Percentiles rank a stretch among this genome's conserved stretches.
Evolutionary conservation across 1,140 invertebrate genomes (phyloP).

Genomic region (Paralvinella palmiformis): DNA sequence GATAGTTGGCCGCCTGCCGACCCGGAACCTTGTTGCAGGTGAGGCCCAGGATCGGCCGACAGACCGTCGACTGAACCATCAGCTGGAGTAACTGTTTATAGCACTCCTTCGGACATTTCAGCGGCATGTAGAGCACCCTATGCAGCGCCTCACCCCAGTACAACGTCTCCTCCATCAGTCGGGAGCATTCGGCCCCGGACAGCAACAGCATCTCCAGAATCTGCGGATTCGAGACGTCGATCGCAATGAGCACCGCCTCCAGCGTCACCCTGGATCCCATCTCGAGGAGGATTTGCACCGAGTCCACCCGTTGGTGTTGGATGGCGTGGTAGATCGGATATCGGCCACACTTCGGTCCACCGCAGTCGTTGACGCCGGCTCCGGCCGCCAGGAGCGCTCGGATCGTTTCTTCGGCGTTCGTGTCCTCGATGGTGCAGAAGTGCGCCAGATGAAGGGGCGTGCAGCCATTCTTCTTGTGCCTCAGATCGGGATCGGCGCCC

Average conservation of each 20-base stretch:
- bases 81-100: conserved; percentile 14
- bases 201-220: conserved; percentile 18
- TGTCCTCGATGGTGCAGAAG: conserved; percentile 21
- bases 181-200: conserved; percentile 15
- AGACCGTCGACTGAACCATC: conserved; percentile 12
- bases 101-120: conserved; percentile 16
- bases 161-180: background rate
- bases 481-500: conserved; percentile 16
- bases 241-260: conserved; percentile 18
- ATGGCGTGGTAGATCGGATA: conserved; percentile 18
- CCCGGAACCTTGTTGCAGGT: no score
- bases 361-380: conserved; percentile 17
- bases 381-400: conserved; percentile 13
- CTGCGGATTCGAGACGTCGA: conserved; percentile 19
- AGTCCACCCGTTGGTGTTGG: conserved; percentile 16
- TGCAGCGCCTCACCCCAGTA: conserved; percentile 19
- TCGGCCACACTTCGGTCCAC: conserved; percentile 10
- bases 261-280: conserved; percentile 14
- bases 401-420: conserved; percentile 11
- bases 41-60: background rate
- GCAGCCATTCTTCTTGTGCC: conserved; percentile 19
- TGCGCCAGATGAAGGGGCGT: conserved; percentile 19
- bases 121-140: conserved; percentile 10
- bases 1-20: background rate
- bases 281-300: conserved; percentile 12